Evolutionary conservation across 1,140 invertebrate species (phyloP).

Genomic region (Pollicipes pollicipes): DNA sequence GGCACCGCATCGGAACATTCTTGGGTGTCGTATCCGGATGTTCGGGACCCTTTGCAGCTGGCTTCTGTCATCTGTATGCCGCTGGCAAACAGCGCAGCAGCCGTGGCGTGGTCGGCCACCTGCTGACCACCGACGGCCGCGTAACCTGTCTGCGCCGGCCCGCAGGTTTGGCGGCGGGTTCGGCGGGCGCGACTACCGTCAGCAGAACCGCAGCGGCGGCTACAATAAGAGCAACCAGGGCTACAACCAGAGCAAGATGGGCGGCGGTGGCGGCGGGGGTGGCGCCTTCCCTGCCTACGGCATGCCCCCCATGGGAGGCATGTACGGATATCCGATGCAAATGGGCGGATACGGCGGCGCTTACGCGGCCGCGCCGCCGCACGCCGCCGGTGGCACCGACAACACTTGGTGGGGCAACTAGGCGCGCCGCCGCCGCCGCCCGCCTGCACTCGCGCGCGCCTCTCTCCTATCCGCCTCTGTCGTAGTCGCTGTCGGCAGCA

Average conservation of each 20-base stretch:
- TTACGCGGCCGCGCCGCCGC: background rate
- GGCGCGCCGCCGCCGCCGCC: too few relatives aligned
- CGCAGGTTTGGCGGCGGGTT: constrained; percentile 37
- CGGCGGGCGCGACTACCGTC: constrained; percentile 73
- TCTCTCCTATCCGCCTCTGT: too few relatives aligned
- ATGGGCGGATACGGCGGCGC: background rate
- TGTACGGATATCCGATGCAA: background rate
- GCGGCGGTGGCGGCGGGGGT: too few relatives aligned
- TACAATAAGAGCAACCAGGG: constrained; percentile 23
- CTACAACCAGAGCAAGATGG: background rate
- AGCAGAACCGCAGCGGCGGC: constrained; percentile 31
- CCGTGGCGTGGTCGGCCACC: too few relatives aligned
- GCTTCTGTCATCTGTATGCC: too few relatives aligned
- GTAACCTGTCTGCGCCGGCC: too few relatives aligned
- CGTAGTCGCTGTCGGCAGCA: background rate
- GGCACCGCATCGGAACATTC: too few relatives aligned
- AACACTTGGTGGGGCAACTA: background rate
- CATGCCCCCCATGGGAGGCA: background rate
- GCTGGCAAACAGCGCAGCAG: too few relatives aligned
- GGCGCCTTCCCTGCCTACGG: background rate
- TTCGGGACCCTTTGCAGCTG: too few relatives aligned
- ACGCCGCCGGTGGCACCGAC: background rate
- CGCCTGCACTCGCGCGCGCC: too few relatives aligned
- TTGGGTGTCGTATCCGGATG: too few relatives aligned
- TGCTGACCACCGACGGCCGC: too few relatives aligned